A percentile compares a stretch with the other conserved stretches of the same genome.
These are phyloP conservation scores for Enteromius viviparus DNA, from an alignment of 2,797 vertebrate genomes.

Conservation along the genomic window DNA sequence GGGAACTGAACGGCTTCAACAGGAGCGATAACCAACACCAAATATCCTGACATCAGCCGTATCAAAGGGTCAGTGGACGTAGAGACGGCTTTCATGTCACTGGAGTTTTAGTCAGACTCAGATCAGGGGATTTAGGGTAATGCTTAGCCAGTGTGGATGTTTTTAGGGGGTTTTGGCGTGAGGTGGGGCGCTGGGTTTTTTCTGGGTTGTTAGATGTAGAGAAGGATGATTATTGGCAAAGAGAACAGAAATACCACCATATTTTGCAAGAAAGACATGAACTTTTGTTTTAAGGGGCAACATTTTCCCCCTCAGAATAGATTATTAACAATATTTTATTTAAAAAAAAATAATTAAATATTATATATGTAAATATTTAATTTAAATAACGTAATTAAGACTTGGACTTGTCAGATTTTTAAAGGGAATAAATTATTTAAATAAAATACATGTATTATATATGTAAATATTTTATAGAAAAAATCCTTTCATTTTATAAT, in stretches of 20 bases:
- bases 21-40: not conserved
- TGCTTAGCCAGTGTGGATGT: not conserved
- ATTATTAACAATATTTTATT: not conserved
- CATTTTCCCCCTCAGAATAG: not conserved
- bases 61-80: slow-evolving; percentile 19
- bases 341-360: not conserved
- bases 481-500: no score
- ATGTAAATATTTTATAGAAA: no score
- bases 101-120: not conserved
- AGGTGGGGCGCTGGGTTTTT: not conserved
- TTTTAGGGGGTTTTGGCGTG: not conserved
- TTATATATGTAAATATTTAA: not conserved
- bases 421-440: no score
- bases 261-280: not conserved
- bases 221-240: not conserved
- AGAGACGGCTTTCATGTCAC: not conserved
- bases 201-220: not conserved
- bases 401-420: no score
- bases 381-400: no score
- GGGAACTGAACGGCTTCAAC: slow-evolving; percentile 17
- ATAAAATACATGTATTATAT: no score
- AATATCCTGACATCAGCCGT: slow-evolving; percentile 8
- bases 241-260: not conserved
- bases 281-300: not conserved
- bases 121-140: not conserved